These are phyloP conservation scores for Catostomus latipinnis DNA, from an alignment of 2,797 vertebrate species.

Conservation along the genomic window DNA sequence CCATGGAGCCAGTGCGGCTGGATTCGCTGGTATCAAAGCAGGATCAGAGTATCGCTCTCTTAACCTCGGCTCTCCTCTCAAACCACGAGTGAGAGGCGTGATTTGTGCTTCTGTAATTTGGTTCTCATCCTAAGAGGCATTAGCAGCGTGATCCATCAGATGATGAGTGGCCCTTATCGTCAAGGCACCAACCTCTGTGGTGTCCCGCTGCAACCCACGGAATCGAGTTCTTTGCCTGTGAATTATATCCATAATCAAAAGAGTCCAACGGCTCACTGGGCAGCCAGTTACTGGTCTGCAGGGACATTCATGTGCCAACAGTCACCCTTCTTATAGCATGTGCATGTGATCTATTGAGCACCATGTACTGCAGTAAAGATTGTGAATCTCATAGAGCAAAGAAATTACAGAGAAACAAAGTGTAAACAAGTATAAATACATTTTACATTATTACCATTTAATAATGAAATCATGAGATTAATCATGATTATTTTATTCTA, in stretches of 20 bases:
- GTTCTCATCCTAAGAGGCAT: constrained; percentile 43
- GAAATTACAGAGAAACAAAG: too few species aligned
- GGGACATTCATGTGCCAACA: neutral
- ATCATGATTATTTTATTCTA: too few species aligned
- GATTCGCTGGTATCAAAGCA: constrained; percentile 8
- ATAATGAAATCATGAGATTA: too few species aligned
- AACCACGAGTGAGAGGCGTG: constrained; percentile 12
- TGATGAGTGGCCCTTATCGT: constrained; percentile 45
- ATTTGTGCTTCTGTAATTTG: constrained; percentile 46
- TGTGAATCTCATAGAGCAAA: neutral
- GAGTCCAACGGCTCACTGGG: constrained; percentile 3
- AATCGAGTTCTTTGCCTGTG: constrained; percentile 27
- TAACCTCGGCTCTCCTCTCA: constrained; percentile 4
- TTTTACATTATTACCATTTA: too few species aligned
- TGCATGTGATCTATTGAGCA: neutral
- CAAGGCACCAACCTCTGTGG: constrained; percentile 36
- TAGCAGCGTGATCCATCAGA: constrained; percentile 50
- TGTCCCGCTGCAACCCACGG: constrained; percentile 31
- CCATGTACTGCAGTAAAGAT: neutral
- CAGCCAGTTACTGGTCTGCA: constrained; percentile 5
- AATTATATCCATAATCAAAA: constrained; percentile 45
- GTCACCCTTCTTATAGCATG: constrained; percentile 2
- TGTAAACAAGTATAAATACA: too few species aligned
- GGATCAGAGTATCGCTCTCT: constrained; percentile 28
- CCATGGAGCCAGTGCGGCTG: neutral